Conservation (phyloP, 2,113 vertebrate species). For the Athene noctua region DNA sequence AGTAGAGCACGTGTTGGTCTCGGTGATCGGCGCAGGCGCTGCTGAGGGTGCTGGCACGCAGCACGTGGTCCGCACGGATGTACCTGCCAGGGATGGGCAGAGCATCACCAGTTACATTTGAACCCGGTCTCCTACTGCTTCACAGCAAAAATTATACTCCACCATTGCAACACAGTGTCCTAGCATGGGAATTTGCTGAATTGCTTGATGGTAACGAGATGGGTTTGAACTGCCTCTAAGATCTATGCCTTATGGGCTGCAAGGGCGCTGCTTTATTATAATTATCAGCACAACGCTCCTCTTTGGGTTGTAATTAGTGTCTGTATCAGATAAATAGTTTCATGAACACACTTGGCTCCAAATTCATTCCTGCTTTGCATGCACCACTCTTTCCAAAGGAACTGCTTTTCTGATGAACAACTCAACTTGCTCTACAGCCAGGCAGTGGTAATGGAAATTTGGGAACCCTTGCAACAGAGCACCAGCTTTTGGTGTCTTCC, state of each 20-base stretch:
- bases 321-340: conserved; percentile 48
- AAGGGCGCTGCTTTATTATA: conserved; percentile 7
- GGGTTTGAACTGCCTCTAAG: not conserved
- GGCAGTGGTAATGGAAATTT: not conserved
- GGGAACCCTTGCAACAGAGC: not conserved
- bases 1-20: conserved; percentile 77
- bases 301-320: conserved; percentile 26
- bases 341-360: not conserved
- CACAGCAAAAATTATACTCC: not conserved
- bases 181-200: not conserved
- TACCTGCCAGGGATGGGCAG: conserved; percentile 67
- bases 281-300: not conserved
- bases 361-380: not conserved
- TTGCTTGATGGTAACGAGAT: not conserved
- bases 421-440: not conserved
- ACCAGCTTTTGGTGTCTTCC: not conserved
- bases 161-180: not conserved
- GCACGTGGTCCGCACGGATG: conserved; percentile 79
- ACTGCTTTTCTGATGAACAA: not conserved
- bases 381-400: not conserved
- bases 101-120: fast-evolving
- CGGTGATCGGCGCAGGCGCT: conserved; percentile 78
- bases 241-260: conserved; percentile 27
- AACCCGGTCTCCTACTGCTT: not conserved
- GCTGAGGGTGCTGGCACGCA: conserved; percentile 77